phyloP scores from a whole-genome alignment of 2,113 vertebrate species.

The Gasterosteus aculeatus region DNA sequence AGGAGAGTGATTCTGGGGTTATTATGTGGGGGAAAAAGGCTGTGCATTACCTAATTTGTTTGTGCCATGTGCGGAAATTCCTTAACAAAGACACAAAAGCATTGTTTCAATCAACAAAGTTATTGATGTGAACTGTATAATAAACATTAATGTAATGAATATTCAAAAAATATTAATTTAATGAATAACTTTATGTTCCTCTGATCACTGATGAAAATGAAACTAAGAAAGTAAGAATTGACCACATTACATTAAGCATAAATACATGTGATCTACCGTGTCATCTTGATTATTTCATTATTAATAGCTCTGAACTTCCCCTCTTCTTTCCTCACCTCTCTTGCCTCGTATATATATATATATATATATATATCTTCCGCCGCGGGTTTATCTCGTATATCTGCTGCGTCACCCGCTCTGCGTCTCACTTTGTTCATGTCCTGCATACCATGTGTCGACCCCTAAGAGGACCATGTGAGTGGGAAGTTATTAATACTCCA shows the following conservation, averaged over 20 bases:
- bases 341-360: not conserved
- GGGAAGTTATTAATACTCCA: constrained; percentile 62
- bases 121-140: no score
- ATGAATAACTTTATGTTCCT: no score
- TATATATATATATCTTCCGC: not conserved
- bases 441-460: constrained; percentile 33
- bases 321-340: not conserved
- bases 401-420: constrained; percentile 26
- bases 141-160: not conserved
- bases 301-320: not conserved
- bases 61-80: not conserved
- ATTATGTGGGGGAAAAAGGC: not conserved
- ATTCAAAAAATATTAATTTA: no score
- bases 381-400: constrained; percentile 10
- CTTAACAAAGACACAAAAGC: not conserved
- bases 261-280: not conserved
- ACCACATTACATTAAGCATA: not conserved
- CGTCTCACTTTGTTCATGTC: constrained; percentile 7
- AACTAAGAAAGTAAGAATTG: not conserved
- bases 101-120: not conserved
- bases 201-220: not conserved
- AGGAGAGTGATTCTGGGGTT: not conserved
- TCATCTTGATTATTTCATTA: not conserved
- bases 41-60: not conserved
- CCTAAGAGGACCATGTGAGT: constrained; percentile 33